Percentiles rank a stretch among this genome's conserved stretches.
phyloP scores from a whole-genome alignment of 1,140 invertebrate genomes.

The Agrypnia vestita region DNA sequence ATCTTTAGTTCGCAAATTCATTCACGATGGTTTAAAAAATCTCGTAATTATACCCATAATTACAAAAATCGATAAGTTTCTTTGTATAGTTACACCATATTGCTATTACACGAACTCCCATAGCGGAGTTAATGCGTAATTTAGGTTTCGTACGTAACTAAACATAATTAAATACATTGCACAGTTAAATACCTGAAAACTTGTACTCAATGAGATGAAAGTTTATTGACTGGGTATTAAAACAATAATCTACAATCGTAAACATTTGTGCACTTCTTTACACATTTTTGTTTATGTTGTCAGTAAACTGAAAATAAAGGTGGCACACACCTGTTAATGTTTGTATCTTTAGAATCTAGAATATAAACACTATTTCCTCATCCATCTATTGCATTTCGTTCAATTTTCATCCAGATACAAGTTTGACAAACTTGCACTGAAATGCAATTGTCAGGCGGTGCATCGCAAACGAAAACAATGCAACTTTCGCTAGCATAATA shows the following conservation, averaged over 20 bases:
- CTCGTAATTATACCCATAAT: not conserved
- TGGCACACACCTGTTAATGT: conserved; percentile 44
- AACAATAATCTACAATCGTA: conserved; percentile 18
- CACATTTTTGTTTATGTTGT: conserved; percentile 44
- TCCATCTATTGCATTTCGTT: not conserved
- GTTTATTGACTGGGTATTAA: conserved; percentile 1
- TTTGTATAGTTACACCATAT: conserved; percentile 26
- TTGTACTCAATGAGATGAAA: not conserved
- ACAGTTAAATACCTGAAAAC: not conserved
- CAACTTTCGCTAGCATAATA: conserved; percentile 33
- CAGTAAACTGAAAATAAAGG: not conserved
- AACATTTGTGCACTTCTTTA: conserved; percentile 36
- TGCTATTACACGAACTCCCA: not conserved
- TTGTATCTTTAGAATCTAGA: conserved; percentile 22
- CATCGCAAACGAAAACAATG: conserved; percentile 48
- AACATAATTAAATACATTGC: too few species aligned
- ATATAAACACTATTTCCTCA: conserved; percentile 9
- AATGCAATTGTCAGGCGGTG: conserved; percentile 46
- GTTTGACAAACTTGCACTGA: conserved; percentile 37
- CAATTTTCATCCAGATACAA: conserved; percentile 4
- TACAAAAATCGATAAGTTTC: conserved; percentile 8
- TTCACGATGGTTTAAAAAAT: not conserved
- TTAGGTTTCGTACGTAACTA: not conserved
- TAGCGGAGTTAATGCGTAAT: conserved; percentile 21
- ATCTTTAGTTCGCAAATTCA: too few species aligned